These are phyloP conservation scores for Spodoptera littoralis DNA, from an alignment of 2,888 invertebrate species.

Conservation along the genomic window DNA sequence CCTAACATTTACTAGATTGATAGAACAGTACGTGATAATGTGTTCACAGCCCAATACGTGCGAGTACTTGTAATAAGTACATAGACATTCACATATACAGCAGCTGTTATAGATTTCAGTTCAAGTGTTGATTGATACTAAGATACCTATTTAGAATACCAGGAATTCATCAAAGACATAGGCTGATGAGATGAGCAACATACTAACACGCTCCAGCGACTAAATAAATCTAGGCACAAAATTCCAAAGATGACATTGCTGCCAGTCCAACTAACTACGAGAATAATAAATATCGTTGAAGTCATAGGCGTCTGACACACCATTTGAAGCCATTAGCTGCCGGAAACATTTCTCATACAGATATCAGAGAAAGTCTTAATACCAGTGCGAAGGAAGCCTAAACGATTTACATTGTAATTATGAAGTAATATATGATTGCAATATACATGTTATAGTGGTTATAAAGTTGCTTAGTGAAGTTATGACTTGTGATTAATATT, in stretches of 20 bases:
- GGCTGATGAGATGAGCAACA: not conserved
- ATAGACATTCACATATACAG: too few species aligned
- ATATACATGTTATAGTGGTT: conserved; percentile 16
- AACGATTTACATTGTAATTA: conserved; percentile 31
- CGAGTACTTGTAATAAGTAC: too few species aligned
- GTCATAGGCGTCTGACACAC: conserved; percentile 11
- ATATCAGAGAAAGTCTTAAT: conserved; percentile 31
- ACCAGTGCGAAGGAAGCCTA: conserved; percentile 21
- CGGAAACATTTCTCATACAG: conserved; percentile 48
- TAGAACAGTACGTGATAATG: too few species aligned
- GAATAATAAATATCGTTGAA: conserved; percentile 27
- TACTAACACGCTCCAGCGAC: not conserved
- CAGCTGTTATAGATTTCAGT: too few species aligned
- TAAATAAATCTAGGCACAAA: not conserved
- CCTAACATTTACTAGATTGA: too few species aligned
- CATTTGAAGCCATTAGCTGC: conserved; percentile 26
- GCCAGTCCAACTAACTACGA: conserved; percentile 17
- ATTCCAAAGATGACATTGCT: conserved; percentile 18
- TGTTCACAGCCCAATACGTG: not conserved
- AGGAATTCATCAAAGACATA: conserved; percentile 22
- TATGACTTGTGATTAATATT: conserved; percentile 7
- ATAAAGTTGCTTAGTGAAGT: conserved; percentile 6
- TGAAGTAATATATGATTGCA: conserved; percentile 25
- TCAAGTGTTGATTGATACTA: too few species aligned
- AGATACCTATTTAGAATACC: conserved; percentile 19